Percentiles rank a stretch among this genome's conserved stretches.
Evolutionary conservation across 2,797 vertebrate genomes (phyloP).

Genomic region (Meda fulgida): DNA sequence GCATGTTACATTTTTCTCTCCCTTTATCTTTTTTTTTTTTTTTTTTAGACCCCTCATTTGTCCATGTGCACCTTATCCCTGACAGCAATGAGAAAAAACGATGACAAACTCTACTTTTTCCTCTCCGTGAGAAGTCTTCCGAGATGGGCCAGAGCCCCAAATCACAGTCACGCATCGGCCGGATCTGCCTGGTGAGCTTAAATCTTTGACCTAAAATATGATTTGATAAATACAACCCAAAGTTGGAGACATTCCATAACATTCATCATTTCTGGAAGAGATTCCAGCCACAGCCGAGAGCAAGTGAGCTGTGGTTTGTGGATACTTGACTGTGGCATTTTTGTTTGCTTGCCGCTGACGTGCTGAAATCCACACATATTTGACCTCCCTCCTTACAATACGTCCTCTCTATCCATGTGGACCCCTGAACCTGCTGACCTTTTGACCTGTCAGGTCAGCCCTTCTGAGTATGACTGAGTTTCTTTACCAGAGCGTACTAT

Average conservation of each 20-base stretch:
- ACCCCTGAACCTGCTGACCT: constrained; percentile 67
- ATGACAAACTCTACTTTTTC: constrained; percentile 99
- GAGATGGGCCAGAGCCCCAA: constrained; percentile 92
- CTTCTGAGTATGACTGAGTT: constrained; percentile 51
- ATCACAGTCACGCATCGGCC: constrained; percentile 91
- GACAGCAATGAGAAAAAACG: constrained; percentile 95
- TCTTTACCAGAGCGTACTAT: constrained; percentile 14
- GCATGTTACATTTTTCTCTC: neutral
- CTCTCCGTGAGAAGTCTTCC: constrained; percentile 94
- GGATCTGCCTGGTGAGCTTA: constrained; percentile 92
- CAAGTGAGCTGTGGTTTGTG: constrained; percentile 50
- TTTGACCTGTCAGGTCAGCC: constrained; percentile 65
- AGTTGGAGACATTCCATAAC: constrained; percentile 11
- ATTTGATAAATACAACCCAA: constrained; percentile 4
- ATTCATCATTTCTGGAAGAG: constrained; percentile 14
- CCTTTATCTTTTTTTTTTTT: constrained; percentile 48
- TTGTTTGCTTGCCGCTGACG: constrained; percentile 70
- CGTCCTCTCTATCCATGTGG: constrained; percentile 71
- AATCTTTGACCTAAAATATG: neutral
- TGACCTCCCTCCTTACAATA: constrained; percentile 74
- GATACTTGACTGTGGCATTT: constrained; percentile 50
- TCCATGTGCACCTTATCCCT: constrained; percentile 92
- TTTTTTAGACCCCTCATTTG: constrained; percentile 89
- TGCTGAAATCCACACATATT: constrained; percentile 78
- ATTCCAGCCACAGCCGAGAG: constrained; percentile 16